Percentiles rank a stretch among this genome's conserved stretches.
Conservation (phyloP, 1,140 invertebrate species). For the Trichonephila clavipes region DNA sequence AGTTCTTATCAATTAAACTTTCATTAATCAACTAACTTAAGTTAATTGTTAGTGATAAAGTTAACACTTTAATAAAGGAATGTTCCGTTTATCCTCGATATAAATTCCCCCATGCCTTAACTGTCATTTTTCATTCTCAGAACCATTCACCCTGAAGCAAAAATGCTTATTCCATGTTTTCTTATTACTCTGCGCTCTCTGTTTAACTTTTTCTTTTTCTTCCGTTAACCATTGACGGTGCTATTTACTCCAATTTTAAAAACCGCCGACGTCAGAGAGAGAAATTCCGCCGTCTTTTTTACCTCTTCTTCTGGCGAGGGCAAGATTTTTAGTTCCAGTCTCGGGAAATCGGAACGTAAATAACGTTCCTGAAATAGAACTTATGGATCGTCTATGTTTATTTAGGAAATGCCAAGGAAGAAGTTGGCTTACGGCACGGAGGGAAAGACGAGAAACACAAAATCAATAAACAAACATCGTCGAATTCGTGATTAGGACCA, state of each 20-base stretch:
- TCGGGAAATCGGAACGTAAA: slow-evolving; percentile 26
- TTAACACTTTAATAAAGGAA: no score
- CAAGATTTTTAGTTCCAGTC: not conserved
- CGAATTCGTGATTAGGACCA: slow-evolving; percentile 21
- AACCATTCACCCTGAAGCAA: not conserved
- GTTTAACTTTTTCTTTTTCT: no score
- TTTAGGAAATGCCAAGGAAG: not conserved
- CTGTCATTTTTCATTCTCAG: not conserved
- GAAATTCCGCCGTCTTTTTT: slow-evolving; percentile 15
- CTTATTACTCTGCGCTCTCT: not conserved
- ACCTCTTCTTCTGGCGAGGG: not conserved
- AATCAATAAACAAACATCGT: slow-evolving; percentile 56
- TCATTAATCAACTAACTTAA: no score
- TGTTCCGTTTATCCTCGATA: no score
- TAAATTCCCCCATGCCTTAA: no score
- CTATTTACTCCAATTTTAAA: not conserved
- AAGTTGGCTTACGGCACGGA: not conserved
- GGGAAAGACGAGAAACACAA: not conserved
- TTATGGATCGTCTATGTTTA: slow-evolving; percentile 23
- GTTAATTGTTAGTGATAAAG: no score
- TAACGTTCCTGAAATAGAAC: slow-evolving; percentile 51
- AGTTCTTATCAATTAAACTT: no score
- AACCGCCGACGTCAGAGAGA: not conserved
- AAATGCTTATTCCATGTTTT: not conserved
- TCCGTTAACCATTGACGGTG: not conserved